phyloP scores from a whole-genome alignment of 2,797 vertebrate genomes.

The Nyctalus aviator region DNA sequence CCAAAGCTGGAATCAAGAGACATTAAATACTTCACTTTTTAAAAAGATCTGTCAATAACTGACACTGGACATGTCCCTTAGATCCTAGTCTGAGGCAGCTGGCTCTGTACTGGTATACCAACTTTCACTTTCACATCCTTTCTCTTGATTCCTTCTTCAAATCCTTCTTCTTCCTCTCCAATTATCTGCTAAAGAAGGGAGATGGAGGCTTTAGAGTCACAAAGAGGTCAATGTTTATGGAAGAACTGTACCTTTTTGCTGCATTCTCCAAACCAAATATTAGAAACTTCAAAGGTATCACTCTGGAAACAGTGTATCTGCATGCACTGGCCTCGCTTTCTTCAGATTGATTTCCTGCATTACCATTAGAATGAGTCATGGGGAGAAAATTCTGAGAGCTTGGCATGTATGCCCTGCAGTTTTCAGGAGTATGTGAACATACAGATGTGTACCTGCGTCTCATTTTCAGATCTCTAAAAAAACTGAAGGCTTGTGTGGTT shows the following conservation, averaged over 20 bases:
- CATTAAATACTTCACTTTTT: neutral
- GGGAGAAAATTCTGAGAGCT: neutral
- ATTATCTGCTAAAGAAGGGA: neutral
- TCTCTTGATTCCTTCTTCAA: neutral
- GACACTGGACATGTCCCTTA: neutral
- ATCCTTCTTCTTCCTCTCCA: neutral
- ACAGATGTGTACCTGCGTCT: neutral
- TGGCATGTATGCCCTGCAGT: neutral
- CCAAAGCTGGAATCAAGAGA: neutral
- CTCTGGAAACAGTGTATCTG: neutral
- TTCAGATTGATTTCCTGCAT: neutral
- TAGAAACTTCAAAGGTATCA: neutral
- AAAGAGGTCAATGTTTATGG: neutral
- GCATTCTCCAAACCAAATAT: neutral
- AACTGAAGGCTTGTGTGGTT: neutral
- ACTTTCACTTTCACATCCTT: neutral
- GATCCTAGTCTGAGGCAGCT: neutral
- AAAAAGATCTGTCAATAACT: neutral
- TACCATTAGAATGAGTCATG: neutral
- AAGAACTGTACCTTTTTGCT: neutral
- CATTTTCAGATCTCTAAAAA: constrained; percentile 2
- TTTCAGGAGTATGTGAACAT: neutral
- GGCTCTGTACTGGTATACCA: neutral
- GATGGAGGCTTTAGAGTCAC: neutral
- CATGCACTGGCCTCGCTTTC: neutral